Evolutionary conservation across 1,140 invertebrate species (phyloP).

Genomic region (Antheraea mylitta): DNA sequence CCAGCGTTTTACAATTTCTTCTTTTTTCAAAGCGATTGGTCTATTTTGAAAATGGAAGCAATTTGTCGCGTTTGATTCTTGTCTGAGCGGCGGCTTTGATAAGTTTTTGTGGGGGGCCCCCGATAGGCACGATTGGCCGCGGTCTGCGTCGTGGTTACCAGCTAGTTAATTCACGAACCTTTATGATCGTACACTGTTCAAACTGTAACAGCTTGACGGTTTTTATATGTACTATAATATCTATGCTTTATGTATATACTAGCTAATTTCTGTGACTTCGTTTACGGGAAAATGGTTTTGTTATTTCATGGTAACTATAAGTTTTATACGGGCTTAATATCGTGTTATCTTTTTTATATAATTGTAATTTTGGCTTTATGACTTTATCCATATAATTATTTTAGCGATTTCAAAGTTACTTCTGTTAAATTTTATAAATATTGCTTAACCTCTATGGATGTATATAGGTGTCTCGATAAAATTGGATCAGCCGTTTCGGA

Average conservation of each 20-base stretch:
- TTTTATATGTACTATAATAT: neutral
- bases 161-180: constrained; percentile 49
- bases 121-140: constrained; percentile 44
- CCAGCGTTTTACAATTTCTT: constrained; percentile 20
- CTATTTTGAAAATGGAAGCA: constrained; percentile 60
- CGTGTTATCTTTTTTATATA: too few species aligned
- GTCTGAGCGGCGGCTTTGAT: constrained; percentile 61
- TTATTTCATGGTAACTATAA: too few species aligned
- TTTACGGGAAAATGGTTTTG: too few species aligned
- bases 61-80: constrained; percentile 64
- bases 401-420: too few species aligned
- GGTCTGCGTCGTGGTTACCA: constrained; percentile 21
- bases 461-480: too few species aligned
- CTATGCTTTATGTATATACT: neutral
- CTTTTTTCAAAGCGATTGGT: constrained; percentile 54
- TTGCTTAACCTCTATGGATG: too few species aligned
- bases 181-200: constrained; percentile 28
- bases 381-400: too few species aligned
- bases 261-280: neutral
- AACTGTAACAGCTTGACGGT: constrained; percentile 12
- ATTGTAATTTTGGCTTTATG: too few species aligned
- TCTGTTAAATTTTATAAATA: too few species aligned
- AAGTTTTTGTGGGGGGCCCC: constrained; percentile 62
- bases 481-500: too few species aligned
- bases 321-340: too few species aligned